Evolutionary conservation across 2,888 invertebrate genomes (phyloP), one percentile per base, ranked within the genome.

Genomic region (Nemotelus pantherinus): DNA sequence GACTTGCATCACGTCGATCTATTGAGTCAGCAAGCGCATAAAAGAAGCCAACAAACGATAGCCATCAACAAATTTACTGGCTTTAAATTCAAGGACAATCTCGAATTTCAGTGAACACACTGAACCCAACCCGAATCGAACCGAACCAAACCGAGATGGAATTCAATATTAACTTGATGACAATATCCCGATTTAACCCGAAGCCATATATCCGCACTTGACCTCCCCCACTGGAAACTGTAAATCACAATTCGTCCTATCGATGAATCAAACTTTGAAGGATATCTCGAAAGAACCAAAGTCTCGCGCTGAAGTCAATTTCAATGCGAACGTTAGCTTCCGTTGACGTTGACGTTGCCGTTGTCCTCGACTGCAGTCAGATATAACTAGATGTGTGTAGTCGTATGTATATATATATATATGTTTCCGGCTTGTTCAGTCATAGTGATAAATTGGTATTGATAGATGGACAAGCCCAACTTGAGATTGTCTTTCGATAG

Each of bases 401-500:
- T 2, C 2, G 65, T 58, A 58, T 58, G 63, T 10, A 63, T 43
- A 63, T 25, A 63, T 43, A 41, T 43, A 43, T 63, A 7, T 39
- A 25, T 70, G 55, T 53, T 63, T 7, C 74, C 25, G 25, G 41
- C 39, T 60, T 74, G 63, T 48, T 74, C 74, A 74, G 74, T 74
- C 74, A 63, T 74, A 63, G 63, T 74, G 74, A 74, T 74, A 74
- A 74, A 74, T 74, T 74, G 74, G 74, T 48, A 74, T 74, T 74
- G 74, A 74, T 63, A 74, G 74, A 74, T 74, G 63, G 74, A 74
- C 74, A 74, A 63, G 74, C 63, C 63, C 25, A 74, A 74, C 74
- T 74, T 74, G 74, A 63, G 63, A 74, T 48, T 74, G 48, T 60
- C 63, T 63, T 74, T 48, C 48, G 63, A 74, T 74, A 50, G 50